These are phyloP conservation scores for Caenorhabditis drosophilae DNA, from an alignment of 2,888 invertebrate genomes.

Conservation along the genomic window DNA sequence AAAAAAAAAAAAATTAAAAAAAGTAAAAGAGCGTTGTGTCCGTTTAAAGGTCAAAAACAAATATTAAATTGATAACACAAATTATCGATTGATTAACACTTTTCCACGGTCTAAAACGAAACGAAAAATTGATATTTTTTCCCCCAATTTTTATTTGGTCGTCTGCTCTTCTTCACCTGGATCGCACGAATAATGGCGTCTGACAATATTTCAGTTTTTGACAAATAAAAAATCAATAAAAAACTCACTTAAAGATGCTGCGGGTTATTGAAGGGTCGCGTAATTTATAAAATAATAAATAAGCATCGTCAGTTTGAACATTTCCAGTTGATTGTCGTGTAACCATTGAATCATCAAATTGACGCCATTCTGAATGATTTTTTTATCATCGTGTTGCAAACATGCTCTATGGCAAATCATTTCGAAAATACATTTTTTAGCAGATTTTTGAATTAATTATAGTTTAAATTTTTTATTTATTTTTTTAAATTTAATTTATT, in stretches of 20 bases:
- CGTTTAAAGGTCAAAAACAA: too few relatives aligned
- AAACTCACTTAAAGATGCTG: constrained; percentile 37
- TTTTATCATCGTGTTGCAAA: too few relatives aligned
- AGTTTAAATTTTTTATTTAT: background rate
- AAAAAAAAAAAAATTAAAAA: background rate
- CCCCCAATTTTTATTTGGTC: too few relatives aligned
- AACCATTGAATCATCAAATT: constrained; percentile 70
- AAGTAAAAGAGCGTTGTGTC: too few relatives aligned
- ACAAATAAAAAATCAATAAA: background rate
- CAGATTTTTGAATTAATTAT: too few relatives aligned
- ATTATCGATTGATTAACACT: too few relatives aligned
- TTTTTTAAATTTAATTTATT: background rate
- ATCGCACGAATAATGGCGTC: constrained; percentile 37
- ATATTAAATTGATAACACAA: too few relatives aligned
- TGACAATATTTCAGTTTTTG: constrained; percentile 6
- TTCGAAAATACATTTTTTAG: too few relatives aligned
- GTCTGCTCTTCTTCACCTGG: constrained; percentile 17
- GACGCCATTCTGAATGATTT: constrained; percentile 64
- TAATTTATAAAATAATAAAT: constrained; percentile 69
- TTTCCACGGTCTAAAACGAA: too few relatives aligned
- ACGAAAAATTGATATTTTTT: too few relatives aligned
- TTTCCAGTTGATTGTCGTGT: constrained; percentile 43
- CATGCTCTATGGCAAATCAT: too few relatives aligned
- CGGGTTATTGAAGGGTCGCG: constrained; percentile 33
- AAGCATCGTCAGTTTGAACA: constrained; percentile 68